Evolutionary conservation across 2,888 invertebrate species (phyloP), one percentile per base, ranked within the genome.

Genomic region (Microctonus brassicae): DNA sequence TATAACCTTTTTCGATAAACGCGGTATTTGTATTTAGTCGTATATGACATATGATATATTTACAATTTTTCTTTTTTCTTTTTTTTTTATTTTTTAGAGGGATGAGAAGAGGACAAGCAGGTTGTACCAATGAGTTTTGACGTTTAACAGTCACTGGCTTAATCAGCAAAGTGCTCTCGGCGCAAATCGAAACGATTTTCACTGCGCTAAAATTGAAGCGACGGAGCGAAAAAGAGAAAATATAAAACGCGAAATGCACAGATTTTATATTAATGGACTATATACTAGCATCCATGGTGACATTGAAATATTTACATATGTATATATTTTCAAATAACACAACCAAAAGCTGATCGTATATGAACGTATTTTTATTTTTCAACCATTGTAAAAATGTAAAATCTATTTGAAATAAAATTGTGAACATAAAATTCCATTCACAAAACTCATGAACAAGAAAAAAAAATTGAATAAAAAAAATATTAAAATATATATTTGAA

Each of bases 121-220:
- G 17, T 47, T 47, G 70, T 22, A 66, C 66, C 52, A 66, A 71
- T 72, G 67, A 74, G 75, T 75, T 76, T 78, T 72, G 73, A 74
- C 72, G 29, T 72, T 71, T 66, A 71, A 71, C 71, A 71, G 73
- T 71, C 47, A 17, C 73, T 75, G 76, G 73, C 76, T 78, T 78
- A 80, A 82, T 81, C 82, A 80, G 78, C 75, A 78, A 77, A 80
- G 82, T 80, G 78, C 75, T 78, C 71, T 73, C 73, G 60, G 70
- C 47, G 47, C 68, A 70, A 71, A 73, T 75, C 72, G 70, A 73
- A 76, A 70, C 70, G 73, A 58, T 74, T 69, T 70, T 75, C 55
- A 71, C 53, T 47, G 17, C 47, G 17, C 47, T 47, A n/a, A n/a
- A 47, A 17, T 47, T 3, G 47, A 47, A 47, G 17, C 2, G 7